Conservation (phyloP, 1,140 invertebrate genomes). For the Neodiprion lecontei region DNA sequence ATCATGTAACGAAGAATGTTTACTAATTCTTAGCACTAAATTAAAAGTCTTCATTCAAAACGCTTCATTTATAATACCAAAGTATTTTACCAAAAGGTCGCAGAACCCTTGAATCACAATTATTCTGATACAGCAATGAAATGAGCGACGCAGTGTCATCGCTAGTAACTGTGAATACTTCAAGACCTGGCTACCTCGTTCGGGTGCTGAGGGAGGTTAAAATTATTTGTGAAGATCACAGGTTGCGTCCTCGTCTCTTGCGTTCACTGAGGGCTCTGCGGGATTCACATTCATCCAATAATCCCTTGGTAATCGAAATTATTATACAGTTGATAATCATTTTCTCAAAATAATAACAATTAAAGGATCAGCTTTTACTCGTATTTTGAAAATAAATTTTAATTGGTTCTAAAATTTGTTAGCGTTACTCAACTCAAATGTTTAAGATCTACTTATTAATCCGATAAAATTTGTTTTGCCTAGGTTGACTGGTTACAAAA, state of each 20-base stretch:
- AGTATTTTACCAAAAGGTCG: not conserved
- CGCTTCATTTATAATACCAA: not conserved
- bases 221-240: constrained; percentile 70
- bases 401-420: constrained; percentile 10
- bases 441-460: too few species aligned
- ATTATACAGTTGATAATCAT: not conserved
- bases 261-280: constrained; percentile 65
- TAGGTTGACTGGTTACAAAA: constrained; percentile 33
- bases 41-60: not conserved
- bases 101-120: not conserved
- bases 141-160: constrained; percentile 70
- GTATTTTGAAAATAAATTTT: constrained; percentile 6
- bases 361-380: constrained; percentile 9
- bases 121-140: constrained; percentile 35
- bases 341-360: not conserved
- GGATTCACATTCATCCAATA: constrained; percentile 36
- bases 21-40: too few species aligned
- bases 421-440: constrained; percentile 4
- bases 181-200: constrained; percentile 71
- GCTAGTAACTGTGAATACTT: constrained; percentile 73
- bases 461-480: not conserved
- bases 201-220: constrained; percentile 72
- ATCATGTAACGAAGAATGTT: too few species aligned
- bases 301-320: constrained; percentile 38
- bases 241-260: constrained; percentile 65